Evolutionary conservation across 2,113 vertebrate genomes (phyloP).

Genomic region (Tetrax tetrax): DNA sequence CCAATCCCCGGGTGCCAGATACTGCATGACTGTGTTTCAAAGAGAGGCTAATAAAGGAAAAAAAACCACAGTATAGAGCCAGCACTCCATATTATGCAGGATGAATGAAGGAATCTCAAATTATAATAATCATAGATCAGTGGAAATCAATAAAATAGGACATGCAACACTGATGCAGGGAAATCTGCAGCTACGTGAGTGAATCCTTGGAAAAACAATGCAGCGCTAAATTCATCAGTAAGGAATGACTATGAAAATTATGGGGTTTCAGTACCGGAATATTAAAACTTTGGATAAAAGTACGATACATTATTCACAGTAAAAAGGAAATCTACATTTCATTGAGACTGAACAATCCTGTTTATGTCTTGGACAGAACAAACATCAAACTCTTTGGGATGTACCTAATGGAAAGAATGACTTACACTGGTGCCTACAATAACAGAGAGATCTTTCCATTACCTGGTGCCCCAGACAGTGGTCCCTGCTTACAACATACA

Average conservation of each 20-base stretch:
- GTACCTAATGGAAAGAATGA: neutral
- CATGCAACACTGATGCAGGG: neutral
- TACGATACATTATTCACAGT: neutral
- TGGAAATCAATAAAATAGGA: neutral
- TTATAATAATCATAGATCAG: neutral
- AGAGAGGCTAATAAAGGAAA: neutral
- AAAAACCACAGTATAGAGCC: neutral
- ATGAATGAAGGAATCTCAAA: neutral
- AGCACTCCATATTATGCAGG: neutral
- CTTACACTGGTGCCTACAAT: neutral
- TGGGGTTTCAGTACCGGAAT: neutral
- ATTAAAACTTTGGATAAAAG: neutral
- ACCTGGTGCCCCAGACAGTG: neutral
- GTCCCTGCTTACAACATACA: neutral
- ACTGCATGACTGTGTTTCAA: neutral
- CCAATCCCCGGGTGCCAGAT: neutral
- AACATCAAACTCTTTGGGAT: neutral
- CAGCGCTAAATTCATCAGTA: neutral
- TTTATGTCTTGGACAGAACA: neutral
- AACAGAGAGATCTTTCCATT: neutral
- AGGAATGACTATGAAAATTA: neutral
- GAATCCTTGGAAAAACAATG: neutral
- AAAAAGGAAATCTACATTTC: neutral
- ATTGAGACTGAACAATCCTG: neutral
- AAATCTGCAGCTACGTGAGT: neutral